Percentiles rank a stretch among this genome's conserved stretches.
Evolutionary conservation across 2,113 vertebrate species (phyloP).

Genomic region (Pelvicachromis taeniatus): DNA sequence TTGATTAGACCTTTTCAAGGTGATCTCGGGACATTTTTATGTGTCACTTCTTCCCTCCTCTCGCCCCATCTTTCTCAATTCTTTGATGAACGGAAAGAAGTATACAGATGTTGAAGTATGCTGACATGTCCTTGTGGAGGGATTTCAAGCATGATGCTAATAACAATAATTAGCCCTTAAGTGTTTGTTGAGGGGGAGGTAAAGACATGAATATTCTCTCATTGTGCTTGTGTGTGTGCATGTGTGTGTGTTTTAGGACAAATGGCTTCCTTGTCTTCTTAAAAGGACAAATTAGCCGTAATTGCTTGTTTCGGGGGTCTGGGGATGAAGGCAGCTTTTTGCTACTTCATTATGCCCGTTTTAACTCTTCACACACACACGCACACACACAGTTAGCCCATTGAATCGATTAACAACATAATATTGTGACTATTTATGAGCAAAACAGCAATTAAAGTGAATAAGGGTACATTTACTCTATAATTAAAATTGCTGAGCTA

Average conservation of each 20-base stretch:
- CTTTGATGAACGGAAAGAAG: constrained; percentile 42
- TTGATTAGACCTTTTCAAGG: constrained; percentile 74
- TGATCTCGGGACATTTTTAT: constrained; percentile 68
- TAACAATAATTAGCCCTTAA: constrained; percentile 81
- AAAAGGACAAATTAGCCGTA: constrained; percentile 76
- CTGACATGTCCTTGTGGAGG: constrained; percentile 77
- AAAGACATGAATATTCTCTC: constrained; percentile 76
- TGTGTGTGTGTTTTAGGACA: constrained; percentile 44
- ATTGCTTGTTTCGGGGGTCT: constrained; percentile 70
- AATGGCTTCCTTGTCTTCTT: constrained; percentile 68
- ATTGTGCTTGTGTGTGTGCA: constrained; percentile 28
- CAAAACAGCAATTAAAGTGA: constrained; percentile 42
- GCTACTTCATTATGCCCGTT: constrained; percentile 61
- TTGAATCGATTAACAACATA: constrained; percentile 46
- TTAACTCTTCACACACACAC: constrained; percentile 27
- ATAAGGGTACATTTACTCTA: constrained; percentile 24
- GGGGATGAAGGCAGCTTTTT: constrained; percentile 56
- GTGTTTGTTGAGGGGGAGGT: constrained; percentile 71
- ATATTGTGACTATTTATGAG: constrained; percentile 55
- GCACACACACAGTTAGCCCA: background rate
- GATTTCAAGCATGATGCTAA: constrained; percentile 81
- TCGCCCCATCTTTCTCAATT: background rate
- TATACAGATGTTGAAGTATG: constrained; percentile 65
- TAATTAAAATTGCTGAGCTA: constrained; percentile 28
- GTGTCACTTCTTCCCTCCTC: constrained; percentile 46